Conservation (phyloP, 2,797 vertebrate species). For the Carcharodon carcharias region DNA sequence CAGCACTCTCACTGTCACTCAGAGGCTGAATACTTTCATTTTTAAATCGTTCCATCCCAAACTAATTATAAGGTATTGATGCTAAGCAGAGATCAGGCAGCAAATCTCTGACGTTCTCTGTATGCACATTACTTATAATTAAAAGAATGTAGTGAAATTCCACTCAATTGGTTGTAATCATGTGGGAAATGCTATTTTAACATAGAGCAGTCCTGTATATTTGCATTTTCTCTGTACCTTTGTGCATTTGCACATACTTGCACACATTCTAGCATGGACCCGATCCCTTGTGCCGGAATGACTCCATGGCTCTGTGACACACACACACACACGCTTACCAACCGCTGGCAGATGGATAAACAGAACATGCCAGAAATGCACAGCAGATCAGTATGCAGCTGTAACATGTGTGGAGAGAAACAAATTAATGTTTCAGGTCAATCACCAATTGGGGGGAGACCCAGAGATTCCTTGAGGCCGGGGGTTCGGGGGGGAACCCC, state of each 20-base stretch:
- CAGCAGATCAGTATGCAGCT: not conserved
- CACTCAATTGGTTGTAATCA: not conserved
- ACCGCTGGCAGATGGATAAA: not conserved
- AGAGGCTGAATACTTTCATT: not conserved
- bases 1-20: not conserved
- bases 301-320: not conserved
- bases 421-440: not conserved
- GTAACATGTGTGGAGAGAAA: no score
- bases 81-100: not conserved
- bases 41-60: not conserved
- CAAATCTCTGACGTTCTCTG: not conserved
- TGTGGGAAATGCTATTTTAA: not conserved
- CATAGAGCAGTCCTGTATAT: not conserved
- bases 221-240: not conserved
- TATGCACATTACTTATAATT: not conserved
- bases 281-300: not conserved
- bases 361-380: not conserved
- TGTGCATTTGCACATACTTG: not conserved
- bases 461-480: not conserved
- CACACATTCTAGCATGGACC: not conserved
- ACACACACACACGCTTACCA: not conserved
- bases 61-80: not conserved
- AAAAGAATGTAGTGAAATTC: not conserved
- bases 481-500: no score
- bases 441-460: not conserved